These are phyloP conservation scores for Danio choprae DNA, from an alignment of 2,797 vertebrate genomes.

Conservation along the genomic window DNA sequence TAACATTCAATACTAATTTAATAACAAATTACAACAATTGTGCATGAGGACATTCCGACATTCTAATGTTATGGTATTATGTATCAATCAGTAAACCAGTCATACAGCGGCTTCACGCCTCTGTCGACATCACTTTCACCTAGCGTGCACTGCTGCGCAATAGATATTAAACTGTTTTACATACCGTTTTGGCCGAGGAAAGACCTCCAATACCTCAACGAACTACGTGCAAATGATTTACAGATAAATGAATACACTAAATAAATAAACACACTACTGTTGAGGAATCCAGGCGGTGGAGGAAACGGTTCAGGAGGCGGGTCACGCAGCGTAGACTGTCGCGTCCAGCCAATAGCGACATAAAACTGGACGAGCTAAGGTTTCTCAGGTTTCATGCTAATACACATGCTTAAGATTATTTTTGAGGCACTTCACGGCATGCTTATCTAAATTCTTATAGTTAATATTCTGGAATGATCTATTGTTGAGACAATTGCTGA, in stretches of 20 bases:
- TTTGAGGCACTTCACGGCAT: too few species aligned
- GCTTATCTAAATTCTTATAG: too few species aligned
- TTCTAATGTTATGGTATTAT: not conserved
- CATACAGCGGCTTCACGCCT: not conserved
- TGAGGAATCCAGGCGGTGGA: slow-evolving; percentile 15
- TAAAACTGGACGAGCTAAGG: not conserved
- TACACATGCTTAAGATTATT: too few species aligned
- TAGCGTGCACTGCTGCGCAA: not conserved
- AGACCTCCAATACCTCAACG: not conserved
- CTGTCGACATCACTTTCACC: slow-evolving; percentile 25
- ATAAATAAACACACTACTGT: not conserved
- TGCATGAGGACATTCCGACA: not conserved
- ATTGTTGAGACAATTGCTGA: not conserved
- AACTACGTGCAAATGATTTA: not conserved
- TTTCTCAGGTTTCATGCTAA: not conserved
- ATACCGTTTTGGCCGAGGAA: slow-evolving; percentile 12
- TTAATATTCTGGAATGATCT: not conserved
- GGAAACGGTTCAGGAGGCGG: slow-evolving; percentile 44
- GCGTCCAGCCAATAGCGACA: slow-evolving; percentile 21
- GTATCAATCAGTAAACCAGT: not conserved
- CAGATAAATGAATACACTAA: too few species aligned
- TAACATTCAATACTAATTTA: not conserved
- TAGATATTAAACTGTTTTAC: not conserved
- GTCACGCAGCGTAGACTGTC: slow-evolving; percentile 34
- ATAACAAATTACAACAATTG: not conserved